Conservation (phyloP, 2,888 invertebrate genomes). For the Oscheius sp. region DNA sequence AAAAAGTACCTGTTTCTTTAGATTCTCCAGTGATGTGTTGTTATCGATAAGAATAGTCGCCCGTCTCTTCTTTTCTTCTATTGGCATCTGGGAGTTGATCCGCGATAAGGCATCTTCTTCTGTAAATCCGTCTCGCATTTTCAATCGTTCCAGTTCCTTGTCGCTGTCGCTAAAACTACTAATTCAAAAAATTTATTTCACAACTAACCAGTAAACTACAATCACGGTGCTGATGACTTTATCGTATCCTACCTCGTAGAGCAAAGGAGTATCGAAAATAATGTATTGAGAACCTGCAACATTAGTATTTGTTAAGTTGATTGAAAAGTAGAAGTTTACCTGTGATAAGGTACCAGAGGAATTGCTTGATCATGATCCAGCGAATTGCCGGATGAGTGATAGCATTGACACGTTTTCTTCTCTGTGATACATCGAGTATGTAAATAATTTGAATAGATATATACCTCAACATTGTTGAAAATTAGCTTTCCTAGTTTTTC, state of each 20-base stretch:
- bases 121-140: slow-evolving; percentile 58
- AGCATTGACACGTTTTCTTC: slow-evolving; percentile 60
- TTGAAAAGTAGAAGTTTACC: not conserved
- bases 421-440: slow-evolving; percentile 42
- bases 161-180: slow-evolving; percentile 53
- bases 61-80: slow-evolving; percentile 55
- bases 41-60: slow-evolving; percentile 67
- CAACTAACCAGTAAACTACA: slow-evolving; percentile 65
- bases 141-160: slow-evolving; percentile 64
- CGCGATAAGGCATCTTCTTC: slow-evolving; percentile 59
- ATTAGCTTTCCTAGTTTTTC: slow-evolving; percentile 65
- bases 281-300: slow-evolving; percentile 43
- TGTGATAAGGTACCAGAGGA: slow-evolving; percentile 53
- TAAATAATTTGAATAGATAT: not conserved
- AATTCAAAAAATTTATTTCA: not conserved
- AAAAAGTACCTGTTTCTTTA: slow-evolving; percentile 48
- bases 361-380: slow-evolving; percentile 61
- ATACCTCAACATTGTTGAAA: slow-evolving; percentile 63
- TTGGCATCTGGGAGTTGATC: slow-evolving; percentile 64
- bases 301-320: not conserved
- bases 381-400: slow-evolving; percentile 68
- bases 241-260: slow-evolving; percentile 67
- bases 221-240: slow-evolving; percentile 61
- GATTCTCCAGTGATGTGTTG: slow-evolving; percentile 59
- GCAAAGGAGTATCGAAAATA: slow-evolving; percentile 68